Evolutionary conservation across 2,113 vertebrate genomes (phyloP).

Genomic region (Neogale vison): DNA sequence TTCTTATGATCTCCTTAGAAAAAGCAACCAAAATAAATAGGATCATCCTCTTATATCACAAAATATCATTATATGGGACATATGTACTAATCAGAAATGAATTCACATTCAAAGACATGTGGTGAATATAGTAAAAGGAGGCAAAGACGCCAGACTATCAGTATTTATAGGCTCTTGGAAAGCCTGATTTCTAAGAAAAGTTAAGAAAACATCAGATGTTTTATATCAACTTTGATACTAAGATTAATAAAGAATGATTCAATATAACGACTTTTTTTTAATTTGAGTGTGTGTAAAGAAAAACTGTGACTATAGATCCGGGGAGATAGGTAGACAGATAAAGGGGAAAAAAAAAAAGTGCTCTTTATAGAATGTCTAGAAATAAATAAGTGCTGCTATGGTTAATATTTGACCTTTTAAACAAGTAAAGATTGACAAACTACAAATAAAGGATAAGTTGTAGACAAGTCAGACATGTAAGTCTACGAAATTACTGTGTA

Average conservation of each 20-base stretch:
- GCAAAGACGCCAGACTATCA: background rate
- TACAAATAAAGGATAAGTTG: background rate
- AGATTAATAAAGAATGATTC: background rate
- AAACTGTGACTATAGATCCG: background rate
- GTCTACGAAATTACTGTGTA: background rate
- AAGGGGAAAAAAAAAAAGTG: background rate
- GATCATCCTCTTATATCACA: background rate
- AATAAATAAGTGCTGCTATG: background rate
- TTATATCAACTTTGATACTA: background rate
- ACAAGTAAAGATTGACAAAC: background rate
- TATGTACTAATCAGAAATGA: background rate
- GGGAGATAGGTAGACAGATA: background rate
- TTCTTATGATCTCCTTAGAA: background rate
- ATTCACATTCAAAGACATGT: background rate
- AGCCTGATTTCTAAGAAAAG: background rate
- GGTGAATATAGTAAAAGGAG: background rate
- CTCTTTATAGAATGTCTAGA: background rate
- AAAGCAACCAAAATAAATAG: background rate
- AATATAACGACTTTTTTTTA: background rate
- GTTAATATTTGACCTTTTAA: background rate
- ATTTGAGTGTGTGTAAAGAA: background rate
- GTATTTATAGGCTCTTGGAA: background rate
- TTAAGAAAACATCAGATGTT: background rate
- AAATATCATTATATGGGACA: background rate
- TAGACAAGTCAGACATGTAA: background rate